phyloP scores from a whole-genome alignment of 1,140 invertebrate species.

The Drosophila sp. region DNA sequence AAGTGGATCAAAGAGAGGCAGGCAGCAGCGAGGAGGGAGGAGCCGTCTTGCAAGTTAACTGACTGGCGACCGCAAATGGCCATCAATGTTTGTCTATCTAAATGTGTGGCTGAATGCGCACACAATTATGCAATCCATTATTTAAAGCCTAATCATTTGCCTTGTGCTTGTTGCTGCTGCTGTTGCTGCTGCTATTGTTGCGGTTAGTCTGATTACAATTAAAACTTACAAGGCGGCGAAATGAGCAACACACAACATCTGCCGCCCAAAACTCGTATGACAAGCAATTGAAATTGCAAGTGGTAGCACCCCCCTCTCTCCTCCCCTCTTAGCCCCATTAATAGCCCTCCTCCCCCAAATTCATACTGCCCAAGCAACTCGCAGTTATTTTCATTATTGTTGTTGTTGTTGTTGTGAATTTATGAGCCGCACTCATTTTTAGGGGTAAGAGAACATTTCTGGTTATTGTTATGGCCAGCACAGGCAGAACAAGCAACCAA shows the following conservation, averaged over 20 bases:
- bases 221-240: conserved; percentile 77
- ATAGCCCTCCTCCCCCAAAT: background rate
- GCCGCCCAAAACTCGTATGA: conserved; percentile 40
- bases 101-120: conserved; percentile 7
- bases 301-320: conserved; percentile 49
- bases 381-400: conserved; percentile 33
- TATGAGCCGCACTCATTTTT: conserved; percentile 65
- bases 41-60: conserved; percentile 31
- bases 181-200: conserved; percentile 3
- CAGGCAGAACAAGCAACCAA: conserved; percentile 47
- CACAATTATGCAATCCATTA: conserved; percentile 72
- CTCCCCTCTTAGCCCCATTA: conserved; percentile 1
- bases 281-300: conserved; percentile 64
- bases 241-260: conserved; percentile 61
- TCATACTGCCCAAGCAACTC: conserved; percentile 30
- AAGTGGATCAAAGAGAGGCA: background rate
- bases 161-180: conserved; percentile 12
- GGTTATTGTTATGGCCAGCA: conserved; percentile 69
- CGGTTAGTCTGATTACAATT: conserved; percentile 63
- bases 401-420: conserved; percentile 65
- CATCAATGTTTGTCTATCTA: conserved; percentile 30
- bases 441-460: conserved; percentile 54
- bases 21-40: too few species aligned
- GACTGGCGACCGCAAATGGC: conserved; percentile 54
- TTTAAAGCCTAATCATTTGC: conserved; percentile 74